Conservation (phyloP, 2,888 invertebrate genomes). For the Agriotes lineatus region DNA sequence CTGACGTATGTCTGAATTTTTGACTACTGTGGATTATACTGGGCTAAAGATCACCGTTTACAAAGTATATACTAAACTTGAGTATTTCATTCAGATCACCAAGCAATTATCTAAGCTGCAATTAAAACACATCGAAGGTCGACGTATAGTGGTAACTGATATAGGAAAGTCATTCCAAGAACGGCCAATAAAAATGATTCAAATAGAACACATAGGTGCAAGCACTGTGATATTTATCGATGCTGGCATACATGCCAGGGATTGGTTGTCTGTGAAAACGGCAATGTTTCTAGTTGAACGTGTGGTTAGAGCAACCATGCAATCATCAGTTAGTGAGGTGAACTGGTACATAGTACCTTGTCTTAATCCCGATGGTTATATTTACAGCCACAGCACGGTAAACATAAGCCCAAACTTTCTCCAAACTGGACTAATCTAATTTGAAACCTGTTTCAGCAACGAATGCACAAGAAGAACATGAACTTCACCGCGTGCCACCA, state of each 20-base stretch:
- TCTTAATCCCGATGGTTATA: not conserved
- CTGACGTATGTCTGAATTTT: no score
- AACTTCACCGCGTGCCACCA: not conserved
- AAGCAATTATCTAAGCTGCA: no score
- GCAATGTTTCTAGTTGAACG: not conserved
- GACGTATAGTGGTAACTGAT: not conserved
- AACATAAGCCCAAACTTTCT: not conserved
- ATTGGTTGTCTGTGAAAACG: not conserved
- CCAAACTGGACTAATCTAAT: no score
- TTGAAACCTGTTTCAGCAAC: not conserved
- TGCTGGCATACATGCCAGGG: constrained; percentile 12
- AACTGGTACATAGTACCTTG: constrained; percentile 4
- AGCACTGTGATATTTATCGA: not conserved
- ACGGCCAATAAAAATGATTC: not conserved
- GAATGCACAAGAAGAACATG: constrained; percentile 1
- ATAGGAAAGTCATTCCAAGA: not conserved
- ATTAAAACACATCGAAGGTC: no score
- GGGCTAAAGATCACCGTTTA: no score
- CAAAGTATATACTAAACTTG: no score
- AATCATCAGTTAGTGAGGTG: not conserved
- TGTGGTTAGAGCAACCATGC: not conserved
- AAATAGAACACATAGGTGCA: not conserved
- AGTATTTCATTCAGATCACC: no score
- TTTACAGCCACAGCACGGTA: not conserved
- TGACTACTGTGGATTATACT: no score